Conservation (phyloP, 2,797 vertebrate species). For the Pyrocephalus nanus region DNA sequence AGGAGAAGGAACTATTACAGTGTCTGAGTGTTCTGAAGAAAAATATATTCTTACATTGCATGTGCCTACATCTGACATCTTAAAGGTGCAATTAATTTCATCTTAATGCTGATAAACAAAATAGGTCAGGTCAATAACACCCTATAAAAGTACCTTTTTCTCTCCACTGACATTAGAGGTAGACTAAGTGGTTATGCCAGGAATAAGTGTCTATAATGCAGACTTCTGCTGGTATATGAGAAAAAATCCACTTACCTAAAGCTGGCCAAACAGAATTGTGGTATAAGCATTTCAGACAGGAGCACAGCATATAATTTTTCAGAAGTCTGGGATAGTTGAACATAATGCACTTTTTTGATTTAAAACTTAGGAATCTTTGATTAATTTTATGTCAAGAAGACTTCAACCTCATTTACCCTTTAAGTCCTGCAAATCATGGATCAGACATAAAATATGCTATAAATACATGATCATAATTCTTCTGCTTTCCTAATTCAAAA, state of each 20-base stretch:
- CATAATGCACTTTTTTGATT: neutral
- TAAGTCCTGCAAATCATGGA: neutral
- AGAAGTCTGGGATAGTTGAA: neutral
- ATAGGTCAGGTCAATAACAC: neutral
- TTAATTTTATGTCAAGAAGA: neutral
- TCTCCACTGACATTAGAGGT: neutral
- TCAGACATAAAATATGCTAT: neutral
- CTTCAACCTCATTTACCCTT: neutral
- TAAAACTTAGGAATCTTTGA: neutral
- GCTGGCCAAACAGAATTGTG: neutral
- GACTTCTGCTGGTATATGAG: neutral
- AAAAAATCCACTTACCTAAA: neutral
- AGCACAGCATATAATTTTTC: neutral
- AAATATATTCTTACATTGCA: neutral
- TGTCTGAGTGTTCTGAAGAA: neutral
- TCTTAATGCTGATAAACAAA: neutral
- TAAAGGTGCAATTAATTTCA: neutral
- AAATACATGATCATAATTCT: neutral
- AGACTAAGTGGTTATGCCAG: neutral
- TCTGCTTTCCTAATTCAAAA: neutral
- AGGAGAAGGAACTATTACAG: neutral
- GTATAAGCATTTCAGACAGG: neutral
- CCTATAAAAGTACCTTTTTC: neutral
- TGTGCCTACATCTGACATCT: neutral
- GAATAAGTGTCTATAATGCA: neutral